A percentile compares a stretch with the other conserved stretches of the same genome.
These are phyloP conservation scores for Coleophora deauratella DNA, from an alignment of 2,888 invertebrate species.

Conservation along the genomic window DNA sequence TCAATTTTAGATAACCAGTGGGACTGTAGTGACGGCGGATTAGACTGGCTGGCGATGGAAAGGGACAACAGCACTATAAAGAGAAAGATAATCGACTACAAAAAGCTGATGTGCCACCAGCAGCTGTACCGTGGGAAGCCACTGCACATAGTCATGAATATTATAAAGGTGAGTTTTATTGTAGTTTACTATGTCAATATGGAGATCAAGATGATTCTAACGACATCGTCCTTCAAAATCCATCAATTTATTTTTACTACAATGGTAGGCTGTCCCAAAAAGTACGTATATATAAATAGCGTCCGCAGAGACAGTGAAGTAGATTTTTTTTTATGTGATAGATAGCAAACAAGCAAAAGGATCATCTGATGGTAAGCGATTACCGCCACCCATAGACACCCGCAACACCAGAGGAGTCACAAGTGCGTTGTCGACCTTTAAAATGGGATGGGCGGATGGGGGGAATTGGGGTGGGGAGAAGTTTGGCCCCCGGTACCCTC, in stretches of 20 bases:
- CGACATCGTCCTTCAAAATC: constrained; percentile 3
- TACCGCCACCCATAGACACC: no score
- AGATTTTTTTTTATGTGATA: no score
- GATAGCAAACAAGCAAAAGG: no score
- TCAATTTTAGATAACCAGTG: constrained; percentile 76
- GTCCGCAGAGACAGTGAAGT: no score
- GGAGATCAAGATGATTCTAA: constrained; percentile 8
- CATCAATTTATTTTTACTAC: neutral
- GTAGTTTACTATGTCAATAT: constrained; percentile 10
- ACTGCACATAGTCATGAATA: constrained; percentile 76
- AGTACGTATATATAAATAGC: no score
- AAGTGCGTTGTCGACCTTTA: no score
- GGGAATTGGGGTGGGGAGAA: no score
- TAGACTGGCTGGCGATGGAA: constrained; percentile 77
- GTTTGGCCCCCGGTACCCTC: no score
- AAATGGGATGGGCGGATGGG: no score
- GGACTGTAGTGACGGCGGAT: constrained; percentile 77
- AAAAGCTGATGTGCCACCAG: constrained; percentile 73
- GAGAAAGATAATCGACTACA: constrained; percentile 70
- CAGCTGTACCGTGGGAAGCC: constrained; percentile 77
- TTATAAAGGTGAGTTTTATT: constrained; percentile 70
- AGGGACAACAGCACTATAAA: constrained; percentile 58
- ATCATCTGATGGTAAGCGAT: no score
- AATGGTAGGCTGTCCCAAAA: no score
- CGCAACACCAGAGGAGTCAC: no score